Base-by-base conservation (phyloP, 1,140 invertebrate genomes). In the Polypedilum vanderplanki region DNA sequence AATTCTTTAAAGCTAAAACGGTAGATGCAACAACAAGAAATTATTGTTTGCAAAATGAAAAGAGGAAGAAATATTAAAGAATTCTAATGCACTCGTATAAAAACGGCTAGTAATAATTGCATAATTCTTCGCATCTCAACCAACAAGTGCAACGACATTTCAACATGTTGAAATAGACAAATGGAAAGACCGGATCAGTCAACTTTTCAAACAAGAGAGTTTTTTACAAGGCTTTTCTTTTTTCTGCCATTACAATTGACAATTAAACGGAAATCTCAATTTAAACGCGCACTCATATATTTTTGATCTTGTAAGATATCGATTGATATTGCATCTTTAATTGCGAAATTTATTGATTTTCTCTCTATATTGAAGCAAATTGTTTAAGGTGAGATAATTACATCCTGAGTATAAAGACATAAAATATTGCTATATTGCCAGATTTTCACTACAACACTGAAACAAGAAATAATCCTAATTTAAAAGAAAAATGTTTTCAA, bases 131-230 rank as follows among this genome's bases (percentile, higher is more conserved):
- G 46, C 12, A 12, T 57, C 46, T 57, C 12, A 57, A 57, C n/a
- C 12, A 12, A 57, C n/a, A n/a, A n/a, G 46, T 57, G n/a, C 46
- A 57, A 15, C 15, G 46, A 57, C 46, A 57, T 57, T 57, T n/a
- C 3, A 9, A 57, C 10, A 57, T 57, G 46, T 57, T 8, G 15
- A 57, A 57, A 57, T 15, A 57, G n/a, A 57, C 46, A 57, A 57
- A 57, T 57, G n/a, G n/a, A 57, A 57, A 57, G 12, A 57, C 46
- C 46, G 46, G 46, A 57, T n/a, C n/a, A 57, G 46, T n/a, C 46
- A 57, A 12, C 46, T 33, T 33, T 5, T 33, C 24, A 33, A 33
- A 33, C 24, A 33, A 33, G 24, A 33, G 24, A 33, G 24, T 33
- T 33, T 1, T n/a, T 33, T 33, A 33, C 24, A 33, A 3, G 24